Evolutionary conservation across 2,888 invertebrate species (phyloP).

Genomic region (Dromius quadrimaculatus): DNA sequence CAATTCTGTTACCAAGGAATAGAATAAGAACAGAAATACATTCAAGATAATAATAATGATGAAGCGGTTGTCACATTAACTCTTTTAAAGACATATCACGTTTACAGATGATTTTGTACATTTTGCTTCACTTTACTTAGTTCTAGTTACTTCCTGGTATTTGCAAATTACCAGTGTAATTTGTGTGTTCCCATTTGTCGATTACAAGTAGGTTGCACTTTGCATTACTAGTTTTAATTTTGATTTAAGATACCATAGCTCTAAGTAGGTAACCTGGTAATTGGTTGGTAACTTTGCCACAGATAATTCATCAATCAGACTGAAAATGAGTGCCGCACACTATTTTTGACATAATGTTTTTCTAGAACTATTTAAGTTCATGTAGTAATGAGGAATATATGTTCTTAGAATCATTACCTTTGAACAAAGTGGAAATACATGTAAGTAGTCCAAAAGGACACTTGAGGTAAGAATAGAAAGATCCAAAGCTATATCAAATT

Average conservation of each 20-base stretch:
- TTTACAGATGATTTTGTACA: slow-evolving; percentile 21
- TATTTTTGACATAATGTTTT: too few species aligned
- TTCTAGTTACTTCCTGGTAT: slow-evolving; percentile 30
- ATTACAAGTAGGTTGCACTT: slow-evolving; percentile 14
- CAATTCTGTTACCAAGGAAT: too few species aligned
- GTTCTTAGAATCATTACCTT: too few species aligned
- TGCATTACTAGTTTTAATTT: slow-evolving; percentile 31
- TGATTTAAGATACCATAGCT: slow-evolving; percentile 15
- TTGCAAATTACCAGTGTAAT: slow-evolving; percentile 33
- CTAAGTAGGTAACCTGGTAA: slow-evolving; percentile 33
- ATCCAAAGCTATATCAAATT: too few species aligned
- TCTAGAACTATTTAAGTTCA: too few species aligned
- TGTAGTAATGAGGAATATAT: too few species aligned
- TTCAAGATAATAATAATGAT: slow-evolving; percentile 24
- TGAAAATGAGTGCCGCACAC: too few species aligned
- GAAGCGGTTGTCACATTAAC: slow-evolving; percentile 24
- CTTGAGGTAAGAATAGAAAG: too few species aligned
- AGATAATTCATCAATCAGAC: slow-evolving; percentile 14
- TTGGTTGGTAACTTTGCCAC: slow-evolving; percentile 1
- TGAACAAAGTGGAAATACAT: too few species aligned
- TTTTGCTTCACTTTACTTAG: slow-evolving; percentile 19
- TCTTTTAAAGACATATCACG: slow-evolving; percentile 12
- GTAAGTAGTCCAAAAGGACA: too few species aligned
- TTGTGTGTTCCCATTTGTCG: slow-evolving; percentile 34
- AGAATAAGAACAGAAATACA: too few species aligned